A percentile compares a stretch with the other conserved stretches of the same genome.
These are phyloP conservation scores for Eubasilissa splendida DNA, from an alignment of 2,888 invertebrate species.

Conservation along the genomic window DNA sequence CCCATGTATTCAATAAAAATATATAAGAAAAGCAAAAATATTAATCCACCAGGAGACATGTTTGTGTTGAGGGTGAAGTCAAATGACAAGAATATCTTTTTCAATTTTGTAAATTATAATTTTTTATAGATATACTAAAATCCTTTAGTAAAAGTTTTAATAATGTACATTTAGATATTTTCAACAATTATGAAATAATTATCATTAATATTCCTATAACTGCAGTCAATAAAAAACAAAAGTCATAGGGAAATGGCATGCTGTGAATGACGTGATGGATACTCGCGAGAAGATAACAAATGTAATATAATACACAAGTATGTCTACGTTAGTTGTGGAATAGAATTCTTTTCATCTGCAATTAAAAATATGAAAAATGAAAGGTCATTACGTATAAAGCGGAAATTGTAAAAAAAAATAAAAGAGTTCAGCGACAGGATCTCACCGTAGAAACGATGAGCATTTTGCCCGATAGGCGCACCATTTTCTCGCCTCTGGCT, in stretches of 20 bases:
- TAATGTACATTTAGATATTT: too few relatives aligned
- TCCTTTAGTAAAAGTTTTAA: too few relatives aligned
- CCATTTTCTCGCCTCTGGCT: constrained; percentile 66
- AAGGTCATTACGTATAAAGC: constrained; percentile 10
- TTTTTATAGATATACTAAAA: too few relatives aligned
- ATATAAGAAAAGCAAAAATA: too few relatives aligned
- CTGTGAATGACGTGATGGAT: background rate
- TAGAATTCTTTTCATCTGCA: constrained; percentile 4
- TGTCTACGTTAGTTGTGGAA: background rate
- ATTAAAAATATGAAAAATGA: constrained; percentile 18
- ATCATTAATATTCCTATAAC: too few relatives aligned
- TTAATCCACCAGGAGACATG: too few relatives aligned
- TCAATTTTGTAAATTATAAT: too few relatives aligned
- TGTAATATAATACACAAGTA: background rate
- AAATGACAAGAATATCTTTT: too few relatives aligned
- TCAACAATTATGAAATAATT: too few relatives aligned
- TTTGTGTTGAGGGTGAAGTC: too few relatives aligned
- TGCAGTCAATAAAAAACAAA: background rate
- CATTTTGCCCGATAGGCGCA: constrained; percentile 64
- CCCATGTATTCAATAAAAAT: too few relatives aligned
- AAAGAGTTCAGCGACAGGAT: constrained; percentile 56
- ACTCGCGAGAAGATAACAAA: background rate
- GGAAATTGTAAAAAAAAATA: constrained; percentile 15
- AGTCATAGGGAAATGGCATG: constrained; percentile 8
- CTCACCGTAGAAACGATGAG: constrained; percentile 73